phyloP scores from a whole-genome alignment of 2,113 vertebrate genomes.

The Sapayoa aenigma region DNA sequence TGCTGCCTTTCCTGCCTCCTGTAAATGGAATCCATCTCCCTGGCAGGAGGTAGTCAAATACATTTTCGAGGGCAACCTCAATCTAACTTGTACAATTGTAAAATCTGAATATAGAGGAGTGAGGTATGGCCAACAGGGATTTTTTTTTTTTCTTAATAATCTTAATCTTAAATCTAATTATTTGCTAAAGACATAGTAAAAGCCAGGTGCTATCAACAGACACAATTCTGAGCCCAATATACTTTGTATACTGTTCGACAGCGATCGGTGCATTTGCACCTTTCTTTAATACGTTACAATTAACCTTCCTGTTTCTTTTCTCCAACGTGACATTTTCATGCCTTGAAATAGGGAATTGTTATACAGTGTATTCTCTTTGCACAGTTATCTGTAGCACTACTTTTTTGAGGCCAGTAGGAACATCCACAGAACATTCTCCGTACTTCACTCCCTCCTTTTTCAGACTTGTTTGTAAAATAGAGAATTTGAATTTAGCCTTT shows the following conservation, averaged over 20 bases:
- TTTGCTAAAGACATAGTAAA: conserved; percentile 82
- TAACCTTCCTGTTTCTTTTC: conserved; percentile 74
- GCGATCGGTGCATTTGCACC: conserved; percentile 73
- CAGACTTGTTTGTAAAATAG: conserved; percentile 92
- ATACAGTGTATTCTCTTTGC: conserved; percentile 77
- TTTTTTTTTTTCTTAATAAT: conserved; percentile 82
- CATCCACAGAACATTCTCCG: conserved; percentile 82
- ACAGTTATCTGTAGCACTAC: conserved; percentile 92
- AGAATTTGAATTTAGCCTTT: conserved; percentile 94
- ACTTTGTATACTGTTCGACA: conserved; percentile 79
- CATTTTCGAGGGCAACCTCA: conserved; percentile 78
- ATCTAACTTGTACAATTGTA: conserved; percentile 78
- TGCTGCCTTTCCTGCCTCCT: conserved; percentile 89
- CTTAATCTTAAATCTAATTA: conserved; percentile 83
- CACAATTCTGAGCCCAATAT: conserved; percentile 82
- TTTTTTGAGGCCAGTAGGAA: conserved; percentile 89
- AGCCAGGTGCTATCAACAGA: conserved; percentile 87
- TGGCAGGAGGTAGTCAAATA: conserved; percentile 94
- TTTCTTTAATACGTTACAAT: conserved; percentile 74
- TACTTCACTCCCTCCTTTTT: conserved; percentile 86
- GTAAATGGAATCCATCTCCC: conserved; percentile 96
- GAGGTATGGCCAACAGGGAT: conserved; percentile 92
- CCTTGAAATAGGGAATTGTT: conserved; percentile 82
- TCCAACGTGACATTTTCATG: conserved; percentile 76
- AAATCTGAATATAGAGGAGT: conserved; percentile 88